Percentiles rank a stretch among this genome's conserved stretches.
Evolutionary conservation across 2,888 invertebrate genomes (phyloP).

Genomic region (Cylindroiulus punctatus): DNA sequence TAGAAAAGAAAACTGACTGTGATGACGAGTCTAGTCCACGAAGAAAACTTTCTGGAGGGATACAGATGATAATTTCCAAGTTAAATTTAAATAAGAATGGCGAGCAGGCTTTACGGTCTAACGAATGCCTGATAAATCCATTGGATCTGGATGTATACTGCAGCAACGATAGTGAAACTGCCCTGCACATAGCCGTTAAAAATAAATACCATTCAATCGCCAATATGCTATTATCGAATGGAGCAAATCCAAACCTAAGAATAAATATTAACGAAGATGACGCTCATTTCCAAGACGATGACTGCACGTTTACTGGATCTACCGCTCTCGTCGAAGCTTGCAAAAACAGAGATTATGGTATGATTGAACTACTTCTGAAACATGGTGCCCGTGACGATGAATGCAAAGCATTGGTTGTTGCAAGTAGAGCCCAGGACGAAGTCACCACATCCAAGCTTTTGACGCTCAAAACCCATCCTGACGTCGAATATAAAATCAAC

Average conservation of each 20-base stretch:
- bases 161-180: conserved; percentile 81
- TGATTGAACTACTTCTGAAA: conserved; percentile 80
- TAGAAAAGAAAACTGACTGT: conserved; percentile 6
- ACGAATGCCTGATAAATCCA: conserved; percentile 71
- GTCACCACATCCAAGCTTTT: conserved; percentile 81
- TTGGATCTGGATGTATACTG: conserved; percentile 79
- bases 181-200: conserved; percentile 83
- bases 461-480: conserved; percentile 87
- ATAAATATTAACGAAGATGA: conserved; percentile 69
- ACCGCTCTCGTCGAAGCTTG: conserved; percentile 78
- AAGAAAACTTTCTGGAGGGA: conserved; percentile 81
- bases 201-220: conserved; percentile 79
- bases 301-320: conserved; percentile 63
- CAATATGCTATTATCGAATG: conserved; percentile 76
- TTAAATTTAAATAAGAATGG: conserved; percentile 73
- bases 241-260: conserved; percentile 83
- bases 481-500: conserved; percentile 92
- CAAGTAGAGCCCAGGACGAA: conserved; percentile 79
- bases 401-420: conserved; percentile 81
- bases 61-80: conserved; percentile 86
- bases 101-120: conserved; percentile 58
- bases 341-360: conserved; percentile 74
- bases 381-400: conserved; percentile 89
- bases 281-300: conserved; percentile 59
- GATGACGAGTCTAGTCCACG: conserved; percentile 64